Conservation (phyloP, 2,888 invertebrate species). For the Byasa hedistus region DNA sequence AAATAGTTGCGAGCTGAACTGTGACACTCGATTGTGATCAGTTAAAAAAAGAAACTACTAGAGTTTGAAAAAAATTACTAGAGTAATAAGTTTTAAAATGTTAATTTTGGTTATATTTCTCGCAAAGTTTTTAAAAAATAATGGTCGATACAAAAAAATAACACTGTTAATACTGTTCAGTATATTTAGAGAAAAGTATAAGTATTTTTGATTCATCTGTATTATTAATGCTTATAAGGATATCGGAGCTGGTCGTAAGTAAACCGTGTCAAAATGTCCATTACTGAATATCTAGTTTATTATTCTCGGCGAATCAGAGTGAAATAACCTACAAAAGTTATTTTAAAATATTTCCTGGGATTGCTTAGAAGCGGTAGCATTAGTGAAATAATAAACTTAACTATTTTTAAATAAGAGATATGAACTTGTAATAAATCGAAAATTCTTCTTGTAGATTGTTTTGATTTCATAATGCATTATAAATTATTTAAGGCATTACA, state of each 20-base stretch:
- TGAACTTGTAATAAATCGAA: too few species aligned
- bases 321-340: not conserved
- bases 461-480: not conserved
- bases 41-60: too few species aligned
- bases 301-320: not conserved
- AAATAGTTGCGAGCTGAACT: too few species aligned
- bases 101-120: too few species aligned
- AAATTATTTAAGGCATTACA: too few species aligned
- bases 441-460: too few species aligned
- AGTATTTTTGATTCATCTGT: not conserved
- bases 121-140: too few species aligned
- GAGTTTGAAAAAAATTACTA: too few species aligned
- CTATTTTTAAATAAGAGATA: too few species aligned
- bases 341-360: not conserved
- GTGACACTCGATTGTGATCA: too few species aligned
- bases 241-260: not conserved
- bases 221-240: not conserved
- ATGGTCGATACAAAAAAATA: too few species aligned
- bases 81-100: too few species aligned
- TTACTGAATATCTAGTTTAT: not conserved
- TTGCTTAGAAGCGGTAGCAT: not conserved
- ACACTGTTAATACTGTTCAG: not conserved
- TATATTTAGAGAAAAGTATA: not conserved
- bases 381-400: not conserved
- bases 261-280: not conserved